phyloP scores from a whole-genome alignment of 2,113 vertebrate species.

The Henicopernis longicauda region DNA sequence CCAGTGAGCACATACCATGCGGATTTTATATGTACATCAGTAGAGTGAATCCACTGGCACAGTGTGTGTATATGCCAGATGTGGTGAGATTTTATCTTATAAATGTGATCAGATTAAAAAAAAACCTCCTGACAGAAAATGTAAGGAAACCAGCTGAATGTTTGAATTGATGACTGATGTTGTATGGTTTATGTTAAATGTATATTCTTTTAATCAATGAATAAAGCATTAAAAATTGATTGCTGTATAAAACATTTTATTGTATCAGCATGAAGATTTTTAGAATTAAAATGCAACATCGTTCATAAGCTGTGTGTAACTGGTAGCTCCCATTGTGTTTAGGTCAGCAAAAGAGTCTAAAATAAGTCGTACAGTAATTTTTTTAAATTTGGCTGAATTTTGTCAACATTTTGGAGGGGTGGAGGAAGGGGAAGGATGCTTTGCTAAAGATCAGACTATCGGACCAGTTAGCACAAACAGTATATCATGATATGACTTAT shows the following conservation, averaged over 20 bases:
- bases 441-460: background rate
- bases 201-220: constrained; percentile 99
- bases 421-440: background rate
- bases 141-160: constrained; percentile 90
- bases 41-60: constrained; percentile 85
- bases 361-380: background rate
- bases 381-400: constrained; percentile 27
- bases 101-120: constrained; percentile 82
- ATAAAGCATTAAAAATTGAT: constrained; percentile 92
- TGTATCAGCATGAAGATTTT: constrained; percentile 66
- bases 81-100: constrained; percentile 89
- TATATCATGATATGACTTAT: constrained; percentile 16
- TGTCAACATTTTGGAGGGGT: background rate
- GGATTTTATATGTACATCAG: constrained; percentile 95
- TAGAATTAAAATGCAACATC: constrained; percentile 48
- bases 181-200: constrained; percentile 97
- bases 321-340: constrained; percentile 51
- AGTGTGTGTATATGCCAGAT: constrained; percentile 86
- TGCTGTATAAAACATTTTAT: constrained; percentile 73
- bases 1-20: constrained; percentile 90
- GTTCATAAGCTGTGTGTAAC: constrained; percentile 39
- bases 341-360: constrained; percentile 45
- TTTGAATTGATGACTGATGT: constrained; percentile 92
- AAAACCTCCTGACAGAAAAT: constrained; percentile 84
- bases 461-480: constrained; percentile 20